phyloP scores from a whole-genome alignment of 2,797 vertebrate genomes.

The Cyclura pinguis region DNA sequence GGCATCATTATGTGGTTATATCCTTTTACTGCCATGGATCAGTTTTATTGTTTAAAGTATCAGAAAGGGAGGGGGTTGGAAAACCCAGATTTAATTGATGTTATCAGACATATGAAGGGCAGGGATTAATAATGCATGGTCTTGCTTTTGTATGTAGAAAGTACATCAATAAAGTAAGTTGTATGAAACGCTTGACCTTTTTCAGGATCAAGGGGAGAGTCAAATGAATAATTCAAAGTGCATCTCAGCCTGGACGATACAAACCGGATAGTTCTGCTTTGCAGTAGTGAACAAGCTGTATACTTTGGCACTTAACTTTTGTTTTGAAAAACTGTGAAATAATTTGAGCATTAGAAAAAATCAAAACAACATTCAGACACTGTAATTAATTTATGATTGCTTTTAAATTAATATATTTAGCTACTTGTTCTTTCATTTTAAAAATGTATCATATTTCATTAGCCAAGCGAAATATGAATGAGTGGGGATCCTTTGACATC shows the following conservation, averaged over 20 bases:
- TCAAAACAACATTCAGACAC: background rate
- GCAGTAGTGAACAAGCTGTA: background rate
- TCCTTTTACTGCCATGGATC: slow-evolving; percentile 14
- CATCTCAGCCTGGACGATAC: background rate
- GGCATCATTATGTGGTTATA: background rate
- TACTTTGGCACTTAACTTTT: background rate
- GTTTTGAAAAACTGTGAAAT: background rate
- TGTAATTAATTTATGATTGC: background rate
- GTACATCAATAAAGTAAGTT: slow-evolving; percentile 43
- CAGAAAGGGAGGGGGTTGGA: background rate
- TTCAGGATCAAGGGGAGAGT: slow-evolving; percentile 23
- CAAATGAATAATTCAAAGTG: background rate
- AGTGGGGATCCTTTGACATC: too few species aligned
- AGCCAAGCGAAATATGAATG: too few species aligned
- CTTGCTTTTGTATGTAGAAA: slow-evolving; percentile 54
- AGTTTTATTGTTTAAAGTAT: slow-evolving; percentile 19
- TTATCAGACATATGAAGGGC: slow-evolving; percentile 25
- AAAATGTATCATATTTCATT: background rate
- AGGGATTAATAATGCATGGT: slow-evolving; percentile 36
- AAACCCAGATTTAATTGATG: slow-evolving; percentile 41
- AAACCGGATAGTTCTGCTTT: slow-evolving; percentile 24
- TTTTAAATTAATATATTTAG: background rate
- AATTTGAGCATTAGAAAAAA: slow-evolving; percentile 9
- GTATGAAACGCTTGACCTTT: slow-evolving; percentile 17
- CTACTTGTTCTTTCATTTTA: background rate